Base-by-base conservation (phyloP, 2,797 vertebrate genomes). In the Selene dorsalis region DNA sequence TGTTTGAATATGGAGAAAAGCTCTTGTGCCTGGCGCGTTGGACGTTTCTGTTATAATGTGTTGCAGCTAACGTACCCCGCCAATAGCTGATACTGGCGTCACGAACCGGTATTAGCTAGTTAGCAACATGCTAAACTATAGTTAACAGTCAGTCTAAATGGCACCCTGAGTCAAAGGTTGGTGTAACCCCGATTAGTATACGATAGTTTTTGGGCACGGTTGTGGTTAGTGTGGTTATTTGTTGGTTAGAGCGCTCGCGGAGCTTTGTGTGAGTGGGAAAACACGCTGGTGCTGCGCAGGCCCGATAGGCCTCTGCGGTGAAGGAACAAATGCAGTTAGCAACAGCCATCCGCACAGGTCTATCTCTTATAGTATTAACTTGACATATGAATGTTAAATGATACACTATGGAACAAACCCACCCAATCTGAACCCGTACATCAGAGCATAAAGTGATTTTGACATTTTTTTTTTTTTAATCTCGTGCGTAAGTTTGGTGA, bases 251-350 rank as follows among this genome's bases (percentile, higher is more conserved):
- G 8, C 7, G 32, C 6, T 32, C 2, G 12, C 2, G 45, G 63
- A 72, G 77, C 75, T 83, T 89, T 89, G 67, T 84, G 83, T 79
- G 71, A 64, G 74, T 45, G 47, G 43, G 69, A 72, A 85, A 86
- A 85, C 71, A 79, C 70, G 70, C 74, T 71, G 81, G 72, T 74
- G 75, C 82, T 77, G 62, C 55, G 53, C 77, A 87, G 95, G 94
- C 94, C 94, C 75, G 56, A 58, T 64, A 91, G 94, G 94, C 94
- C 94, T 86, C 80, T 48, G 79, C 79, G 64, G 66, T 79, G 56
- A 69, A 66, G 55, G 60, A 43, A 66, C 64, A 71, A 73, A 75
- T 55, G 59, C 43, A 68, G 53, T 59, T 12, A 74, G 59, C 73
- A 17, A 17, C 63, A 61, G 39, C 41, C 50, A 48, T 47, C 69